Conservation (phyloP, 2,888 invertebrate species). For the Empis livida region DNA sequence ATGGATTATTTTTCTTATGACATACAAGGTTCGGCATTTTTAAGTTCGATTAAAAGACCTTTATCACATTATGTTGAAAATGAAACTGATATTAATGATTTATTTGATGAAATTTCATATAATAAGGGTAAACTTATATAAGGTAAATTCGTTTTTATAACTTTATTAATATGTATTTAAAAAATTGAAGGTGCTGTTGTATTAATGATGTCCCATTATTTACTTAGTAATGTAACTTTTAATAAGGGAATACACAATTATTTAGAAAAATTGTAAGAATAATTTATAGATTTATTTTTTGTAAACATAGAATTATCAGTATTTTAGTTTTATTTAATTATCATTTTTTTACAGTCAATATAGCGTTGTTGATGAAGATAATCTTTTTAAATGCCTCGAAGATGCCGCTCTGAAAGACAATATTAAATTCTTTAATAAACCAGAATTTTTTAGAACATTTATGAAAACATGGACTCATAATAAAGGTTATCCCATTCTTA, state of each 20-base stretch:
- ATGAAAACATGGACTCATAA: slow-evolving; percentile 51
- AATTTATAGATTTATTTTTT: too few relatives aligned
- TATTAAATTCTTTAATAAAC: background rate
- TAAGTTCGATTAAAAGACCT: slow-evolving; percentile 17
- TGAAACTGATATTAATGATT: slow-evolving; percentile 21
- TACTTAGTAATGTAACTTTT: slow-evolving; percentile 23
- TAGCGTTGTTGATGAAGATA: slow-evolving; percentile 25
- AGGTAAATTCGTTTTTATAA: too few relatives aligned
- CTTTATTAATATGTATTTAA: too few relatives aligned
- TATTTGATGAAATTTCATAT: slow-evolving; percentile 52
- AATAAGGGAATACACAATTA: slow-evolving; percentile 1
- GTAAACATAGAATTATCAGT: too few relatives aligned
- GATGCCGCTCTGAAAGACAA: slow-evolving; percentile 18
- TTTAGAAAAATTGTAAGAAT: slow-evolving; percentile 4
- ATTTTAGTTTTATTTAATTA: slow-evolving; percentile 10
- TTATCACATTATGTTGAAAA: slow-evolving; percentile 28
- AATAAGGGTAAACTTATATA: slow-evolving; percentile 38
- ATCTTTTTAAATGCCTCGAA: slow-evolving; percentile 26
- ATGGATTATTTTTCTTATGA: slow-evolving; percentile 45
- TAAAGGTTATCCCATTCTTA: slow-evolving; percentile 43
- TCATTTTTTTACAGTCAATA: slow-evolving; percentile 23
- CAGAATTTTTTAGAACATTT: slow-evolving; percentile 32
- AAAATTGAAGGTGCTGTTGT: slow-evolving; percentile 39
- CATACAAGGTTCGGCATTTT: slow-evolving; percentile 15
- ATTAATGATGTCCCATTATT: slow-evolving; percentile 55